Base-by-base conservation (phyloP, 1,140 invertebrate species). In the Bombus impatiens region DNA sequence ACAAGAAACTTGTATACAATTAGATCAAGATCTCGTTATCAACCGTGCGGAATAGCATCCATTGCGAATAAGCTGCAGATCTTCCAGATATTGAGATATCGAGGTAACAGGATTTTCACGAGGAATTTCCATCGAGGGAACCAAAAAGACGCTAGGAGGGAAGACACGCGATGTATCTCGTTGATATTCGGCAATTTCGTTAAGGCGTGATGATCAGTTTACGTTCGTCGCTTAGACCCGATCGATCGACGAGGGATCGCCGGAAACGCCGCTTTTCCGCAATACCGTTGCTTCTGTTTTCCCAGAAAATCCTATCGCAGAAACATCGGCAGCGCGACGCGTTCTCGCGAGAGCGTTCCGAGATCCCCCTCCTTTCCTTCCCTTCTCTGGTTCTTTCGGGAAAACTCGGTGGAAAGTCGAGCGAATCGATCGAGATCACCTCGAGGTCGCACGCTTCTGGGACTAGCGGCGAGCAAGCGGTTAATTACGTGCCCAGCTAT, bases 251-350 rank as follows among this genome's bases (percentile, higher is more conserved):
- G 1, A 6, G 8, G 1, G 42, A 15, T 0, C 8, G 5, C 37
- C n/a, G 9, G 22, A 68, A 68, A 37, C 25, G 22, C n/a, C 12
- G 37, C 35, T 53, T 40, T 37, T 6, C 47, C 47, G 37, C 35
- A 37, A 37, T 37, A 37, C 13, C 32, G 47, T 79, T 77, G 71
- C n/a, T 28, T 65, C 83, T 40, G 77, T 28, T 75, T 80, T 57
- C 44, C 22, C n/a, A 5, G 86, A 84, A 78, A 75, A 75, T 87
- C 32, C 85, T 78, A 65, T n/a, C n/a, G 3, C 80, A 15, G 15
- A 53, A 83, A 83, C 75, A 81, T 84, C 42, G 59, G 0, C 42
- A 40, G 13, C 53, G 70, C n/a, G 13, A 42, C 15, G 13, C 62
- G 62, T 32, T 65, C 62, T 15, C 62, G 15, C 35, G 40, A 47